phyloP scores from a whole-genome alignment of 1,140 invertebrate species.

The Drosophila paulistorum region DNA sequence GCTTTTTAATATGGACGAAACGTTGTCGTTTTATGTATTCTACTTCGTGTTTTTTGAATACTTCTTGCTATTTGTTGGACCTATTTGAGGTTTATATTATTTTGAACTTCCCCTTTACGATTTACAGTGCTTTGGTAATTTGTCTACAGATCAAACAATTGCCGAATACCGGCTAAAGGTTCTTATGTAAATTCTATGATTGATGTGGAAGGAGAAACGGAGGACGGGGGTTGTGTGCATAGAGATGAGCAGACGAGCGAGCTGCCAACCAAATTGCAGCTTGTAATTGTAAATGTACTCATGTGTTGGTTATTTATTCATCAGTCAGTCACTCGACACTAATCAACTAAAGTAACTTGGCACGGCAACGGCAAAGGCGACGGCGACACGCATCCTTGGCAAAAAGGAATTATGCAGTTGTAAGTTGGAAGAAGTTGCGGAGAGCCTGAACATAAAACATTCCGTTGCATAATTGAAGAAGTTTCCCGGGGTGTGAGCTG shows the following conservation, averaged over 20 bases:
- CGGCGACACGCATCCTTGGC: slow-evolving; percentile 46
- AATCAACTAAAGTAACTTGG: slow-evolving; percentile 71
- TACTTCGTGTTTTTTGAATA: neutral
- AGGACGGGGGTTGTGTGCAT: neutral
- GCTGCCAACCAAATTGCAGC: neutral
- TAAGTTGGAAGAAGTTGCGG: slow-evolving; percentile 5
- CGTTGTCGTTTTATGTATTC: slow-evolving; percentile 32
- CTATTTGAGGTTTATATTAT: slow-evolving; percentile 1
- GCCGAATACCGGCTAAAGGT: slow-evolving; percentile 44
- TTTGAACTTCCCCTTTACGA: neutral
- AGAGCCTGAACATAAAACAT: slow-evolving; percentile 64
- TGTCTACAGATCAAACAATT: slow-evolving; percentile 67
- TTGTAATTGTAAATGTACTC: slow-evolving; percentile 22
- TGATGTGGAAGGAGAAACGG: slow-evolving; percentile 16
- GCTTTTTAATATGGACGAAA: slow-evolving; percentile 60
- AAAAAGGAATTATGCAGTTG: slow-evolving; percentile 62
- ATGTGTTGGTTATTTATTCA: slow-evolving; percentile 69
- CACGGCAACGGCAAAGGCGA: neutral
- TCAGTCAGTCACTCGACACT: slow-evolving; percentile 70
- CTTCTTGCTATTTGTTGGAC: neutral
- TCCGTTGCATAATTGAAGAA: slow-evolving; percentile 75
- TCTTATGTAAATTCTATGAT: slow-evolving; percentile 54
- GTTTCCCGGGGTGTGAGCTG: slow-evolving; percentile 22
- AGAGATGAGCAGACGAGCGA: neutral
- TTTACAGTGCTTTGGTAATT: slow-evolving; percentile 38